Conservation (phyloP, 2,113 vertebrate species). For the Anolis sagrei region DNA sequence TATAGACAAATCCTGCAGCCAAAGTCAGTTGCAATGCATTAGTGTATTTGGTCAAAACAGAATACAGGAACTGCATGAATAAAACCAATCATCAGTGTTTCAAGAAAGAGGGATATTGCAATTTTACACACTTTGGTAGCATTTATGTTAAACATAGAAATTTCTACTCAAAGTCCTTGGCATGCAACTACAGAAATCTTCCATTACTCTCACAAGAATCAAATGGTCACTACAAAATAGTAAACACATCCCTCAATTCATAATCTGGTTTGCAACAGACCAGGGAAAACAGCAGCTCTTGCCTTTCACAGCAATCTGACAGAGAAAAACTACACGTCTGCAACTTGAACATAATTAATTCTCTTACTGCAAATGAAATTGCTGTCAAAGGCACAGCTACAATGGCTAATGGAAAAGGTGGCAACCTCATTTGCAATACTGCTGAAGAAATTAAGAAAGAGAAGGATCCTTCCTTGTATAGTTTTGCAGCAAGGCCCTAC, state of each 20-base stretch:
- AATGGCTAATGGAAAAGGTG: background rate
- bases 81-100: conserved; percentile 55
- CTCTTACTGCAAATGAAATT: background rate
- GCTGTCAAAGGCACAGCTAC: background rate
- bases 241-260: conserved; percentile 9
- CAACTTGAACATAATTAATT: background rate
- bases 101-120: conserved; percentile 53
- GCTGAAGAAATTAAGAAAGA: conserved; percentile 3
- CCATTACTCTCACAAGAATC: conserved; percentile 5
- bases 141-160: conserved; percentile 38
- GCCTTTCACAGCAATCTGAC: background rate
- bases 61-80: conserved; percentile 60
- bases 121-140: conserved; percentile 52
- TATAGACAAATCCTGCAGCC: conserved; percentile 43
- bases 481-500: conserved; percentile 34
- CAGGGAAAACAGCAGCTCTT: conserved; percentile 32
- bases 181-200: conserved; percentile 1
- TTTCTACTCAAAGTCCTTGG: conserved; percentile 15
- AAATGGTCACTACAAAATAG: background rate
- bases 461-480: conserved; percentile 44
- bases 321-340: background rate
- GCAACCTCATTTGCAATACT: background rate
- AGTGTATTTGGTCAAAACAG: conserved; percentile 66
- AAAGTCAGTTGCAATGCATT: conserved; percentile 45
- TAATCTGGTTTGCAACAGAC: conserved; percentile 36